Percentiles rank a stretch among this genome's conserved stretches.
Evolutionary conservation across 2,797 vertebrate species (phyloP).

Genomic region (Myiothlypis chrysogaster): DNA sequence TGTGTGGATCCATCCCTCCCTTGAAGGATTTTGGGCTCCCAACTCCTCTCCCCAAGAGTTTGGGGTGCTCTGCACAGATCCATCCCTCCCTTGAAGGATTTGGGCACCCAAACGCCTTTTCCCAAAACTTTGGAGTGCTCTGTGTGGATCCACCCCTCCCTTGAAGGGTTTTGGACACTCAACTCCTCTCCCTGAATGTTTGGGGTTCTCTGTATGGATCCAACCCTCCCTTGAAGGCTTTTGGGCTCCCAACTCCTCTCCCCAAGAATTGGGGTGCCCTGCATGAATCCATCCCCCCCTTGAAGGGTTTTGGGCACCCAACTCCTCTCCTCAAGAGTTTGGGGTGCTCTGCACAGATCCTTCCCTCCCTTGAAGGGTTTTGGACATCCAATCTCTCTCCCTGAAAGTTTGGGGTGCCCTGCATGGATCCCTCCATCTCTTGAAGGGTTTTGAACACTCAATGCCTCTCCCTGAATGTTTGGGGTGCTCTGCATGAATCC

Average conservation of each 20-base stretch:
- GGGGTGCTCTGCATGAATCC: too few relatives aligned
- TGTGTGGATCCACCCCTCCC: rapidly evolving
- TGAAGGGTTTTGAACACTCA: not conserved
- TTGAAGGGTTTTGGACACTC: not conserved
- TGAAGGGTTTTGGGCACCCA: not conserved
- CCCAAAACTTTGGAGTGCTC: rapidly evolving
- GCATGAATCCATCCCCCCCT: rapidly evolving
- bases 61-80: rapidly evolving
- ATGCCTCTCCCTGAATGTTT: too few relatives aligned
- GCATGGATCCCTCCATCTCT: too few relatives aligned
- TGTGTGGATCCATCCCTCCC: rapidly evolving
- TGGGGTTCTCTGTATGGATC: rapidly evolving
- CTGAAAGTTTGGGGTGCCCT: not conserved
- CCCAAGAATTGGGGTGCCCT: rapidly evolving
- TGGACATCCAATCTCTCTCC: too few relatives aligned
- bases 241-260: too few relatives aligned
- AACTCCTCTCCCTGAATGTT: rapidly evolving
- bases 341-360: too few relatives aligned
- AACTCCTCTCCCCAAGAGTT: rapidly evolving
- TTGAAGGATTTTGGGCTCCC: not conserved
- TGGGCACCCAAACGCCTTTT: not conserved
- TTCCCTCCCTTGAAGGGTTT: too few relatives aligned
- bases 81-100: not conserved
- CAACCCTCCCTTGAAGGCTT: not conserved
- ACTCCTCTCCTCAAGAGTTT: rapidly evolving